Evolutionary conservation across 2,888 invertebrate species (phyloP).

Genomic region (Protodeltote pygarga): DNA sequence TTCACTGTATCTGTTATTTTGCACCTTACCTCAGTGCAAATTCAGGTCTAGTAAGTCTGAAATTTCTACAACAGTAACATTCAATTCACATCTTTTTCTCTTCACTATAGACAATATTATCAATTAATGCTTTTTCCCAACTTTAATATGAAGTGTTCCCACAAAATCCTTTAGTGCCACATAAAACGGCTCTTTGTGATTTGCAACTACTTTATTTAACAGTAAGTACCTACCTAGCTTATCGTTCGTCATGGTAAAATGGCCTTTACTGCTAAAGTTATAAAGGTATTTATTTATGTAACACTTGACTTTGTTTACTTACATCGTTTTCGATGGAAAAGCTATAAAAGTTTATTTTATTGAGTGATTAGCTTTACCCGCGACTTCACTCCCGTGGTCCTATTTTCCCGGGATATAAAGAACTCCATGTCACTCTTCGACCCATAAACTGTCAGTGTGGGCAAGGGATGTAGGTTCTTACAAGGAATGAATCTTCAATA

Average conservation of each 20-base stretch:
- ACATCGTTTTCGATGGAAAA: not conserved
- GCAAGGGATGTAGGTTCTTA: too few relatives aligned
- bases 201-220: conserved; percentile 2
- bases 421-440: too few relatives aligned
- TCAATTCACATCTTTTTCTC: not conserved
- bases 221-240: not conserved
- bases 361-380: too few relatives aligned
- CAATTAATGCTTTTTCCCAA: not conserved
- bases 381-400: too few relatives aligned
- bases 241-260: not conserved
- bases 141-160: not conserved
- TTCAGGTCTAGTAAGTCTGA: conserved; percentile 1
- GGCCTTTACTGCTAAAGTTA: fast-evolving
- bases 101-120: conserved; percentile 2
- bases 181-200: conserved; percentile 31
- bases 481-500: too few relatives aligned
- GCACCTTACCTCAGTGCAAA: not conserved
- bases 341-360: too few relatives aligned
- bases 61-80: not conserved
- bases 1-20: conserved; percentile 1
- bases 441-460: too few relatives aligned
- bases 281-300: not conserved
- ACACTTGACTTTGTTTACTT: not conserved
- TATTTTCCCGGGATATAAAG: too few relatives aligned
- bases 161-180: conserved; percentile 25